phyloP scores from a whole-genome alignment of 2,888 invertebrate genomes.

The Philonicus albiceps region DNA sequence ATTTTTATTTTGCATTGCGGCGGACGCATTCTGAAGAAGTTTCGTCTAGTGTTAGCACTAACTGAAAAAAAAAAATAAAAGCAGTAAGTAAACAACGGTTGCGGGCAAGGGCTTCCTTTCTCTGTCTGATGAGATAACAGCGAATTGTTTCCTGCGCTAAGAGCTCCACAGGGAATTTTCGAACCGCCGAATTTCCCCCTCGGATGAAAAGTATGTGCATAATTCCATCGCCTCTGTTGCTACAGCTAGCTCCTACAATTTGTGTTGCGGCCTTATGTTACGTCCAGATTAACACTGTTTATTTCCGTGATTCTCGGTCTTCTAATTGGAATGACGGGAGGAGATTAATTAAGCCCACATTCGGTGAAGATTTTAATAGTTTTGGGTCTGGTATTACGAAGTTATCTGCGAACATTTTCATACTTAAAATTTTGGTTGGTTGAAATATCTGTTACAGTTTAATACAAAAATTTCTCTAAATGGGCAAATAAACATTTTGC shows the following conservation, averaged over 20 bases:
- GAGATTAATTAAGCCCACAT: not conserved
- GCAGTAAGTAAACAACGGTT: not conserved
- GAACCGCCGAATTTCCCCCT: not conserved
- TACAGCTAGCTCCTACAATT: not conserved
- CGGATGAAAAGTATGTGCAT: not conserved
- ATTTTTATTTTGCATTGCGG: conserved; percentile 16
- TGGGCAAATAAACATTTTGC: not conserved
- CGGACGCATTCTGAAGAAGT: not conserved
- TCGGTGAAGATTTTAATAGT: not conserved
- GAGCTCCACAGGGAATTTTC: not conserved
- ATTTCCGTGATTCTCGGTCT: not conserved
- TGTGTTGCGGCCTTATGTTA: not conserved
- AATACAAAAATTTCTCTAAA: not conserved
- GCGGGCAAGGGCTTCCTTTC: not conserved
- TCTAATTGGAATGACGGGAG: not conserved
- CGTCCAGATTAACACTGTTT: not conserved
- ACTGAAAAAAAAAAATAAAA: not conserved
- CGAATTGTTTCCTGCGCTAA: not conserved
- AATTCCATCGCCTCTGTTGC: not conserved
- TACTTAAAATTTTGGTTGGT: not conserved
- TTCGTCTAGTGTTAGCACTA: not conserved
- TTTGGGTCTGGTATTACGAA: not conserved
- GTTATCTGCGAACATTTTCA: not conserved
- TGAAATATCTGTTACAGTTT: not conserved
- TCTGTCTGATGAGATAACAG: not conserved